Evolutionary conservation across 2,888 invertebrate genomes (phyloP).

Genomic region (Phyllotreta cruciferae): DNA sequence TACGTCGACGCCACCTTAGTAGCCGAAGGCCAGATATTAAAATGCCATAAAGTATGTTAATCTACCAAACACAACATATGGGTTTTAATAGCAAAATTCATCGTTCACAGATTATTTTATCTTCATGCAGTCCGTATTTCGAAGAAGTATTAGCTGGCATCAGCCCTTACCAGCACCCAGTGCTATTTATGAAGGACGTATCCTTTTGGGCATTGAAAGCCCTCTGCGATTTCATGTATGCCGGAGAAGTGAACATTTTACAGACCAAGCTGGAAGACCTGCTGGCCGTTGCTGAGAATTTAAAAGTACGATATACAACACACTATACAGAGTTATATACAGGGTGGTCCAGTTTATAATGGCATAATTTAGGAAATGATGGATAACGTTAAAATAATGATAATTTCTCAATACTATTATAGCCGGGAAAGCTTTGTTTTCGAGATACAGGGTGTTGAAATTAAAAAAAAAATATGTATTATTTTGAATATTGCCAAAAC

Average conservation of each 20-base stretch:
- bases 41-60: slow-evolving; percentile 62
- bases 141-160: slow-evolving; percentile 61
- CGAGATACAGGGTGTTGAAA: too few species aligned
- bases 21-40: slow-evolving; percentile 63
- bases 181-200: slow-evolving; percentile 62
- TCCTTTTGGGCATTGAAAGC: slow-evolving; percentile 63
- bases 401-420: too few species aligned
- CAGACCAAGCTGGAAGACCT: slow-evolving; percentile 61
- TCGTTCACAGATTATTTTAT: slow-evolving; percentile 60
- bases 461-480: too few species aligned
- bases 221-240: slow-evolving; percentile 64
- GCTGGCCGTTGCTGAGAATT: slow-evolving; percentile 60
- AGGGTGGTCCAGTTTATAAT: too few species aligned
- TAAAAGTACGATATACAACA: slow-evolving; percentile 53
- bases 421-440: too few species aligned
- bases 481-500: too few species aligned
- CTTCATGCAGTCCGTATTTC: slow-evolving; percentile 63
- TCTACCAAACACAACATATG: neutral
- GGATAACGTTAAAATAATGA: too few species aligned
- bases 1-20: slow-evolving; percentile 66
- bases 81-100: neutral
- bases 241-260: slow-evolving; percentile 62
- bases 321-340: too few species aligned
- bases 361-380: too few species aligned
- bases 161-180: slow-evolving; percentile 61